phyloP scores from a whole-genome alignment of 2,113 vertebrate genomes.

The Cochlearius cochlearius region DNA sequence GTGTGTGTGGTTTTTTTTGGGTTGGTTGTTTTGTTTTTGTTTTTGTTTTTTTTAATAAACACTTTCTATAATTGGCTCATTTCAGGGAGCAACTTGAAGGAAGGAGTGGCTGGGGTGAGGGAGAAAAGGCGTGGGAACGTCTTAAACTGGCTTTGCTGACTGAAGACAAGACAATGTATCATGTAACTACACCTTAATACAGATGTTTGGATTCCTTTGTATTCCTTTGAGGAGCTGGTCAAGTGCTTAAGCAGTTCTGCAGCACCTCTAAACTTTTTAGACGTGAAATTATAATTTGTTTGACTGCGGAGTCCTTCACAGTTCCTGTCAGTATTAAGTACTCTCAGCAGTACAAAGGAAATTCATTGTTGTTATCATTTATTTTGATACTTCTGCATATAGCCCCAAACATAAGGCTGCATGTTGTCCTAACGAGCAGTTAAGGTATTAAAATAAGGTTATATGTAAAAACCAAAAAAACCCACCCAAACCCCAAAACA shows the following conservation, averaged over 20 bases:
- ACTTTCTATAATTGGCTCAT: background rate
- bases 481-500: too few relatives aligned
- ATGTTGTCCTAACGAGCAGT: background rate
- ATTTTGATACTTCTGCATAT: background rate
- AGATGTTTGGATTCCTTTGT: background rate
- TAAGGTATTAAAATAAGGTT: background rate
- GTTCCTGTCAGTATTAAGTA: background rate
- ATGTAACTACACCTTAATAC: background rate
- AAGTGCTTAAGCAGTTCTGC: background rate
- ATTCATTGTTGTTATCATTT: background rate
- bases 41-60: background rate
- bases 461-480: background rate
- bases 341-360: background rate
- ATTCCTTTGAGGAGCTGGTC: background rate
- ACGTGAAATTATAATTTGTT: background rate
- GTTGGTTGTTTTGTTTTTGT: too few relatives aligned
- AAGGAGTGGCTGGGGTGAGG: background rate
- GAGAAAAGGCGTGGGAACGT: background rate
- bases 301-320: background rate
- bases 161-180: background rate
- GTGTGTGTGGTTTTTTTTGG: too few relatives aligned
- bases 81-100: background rate
- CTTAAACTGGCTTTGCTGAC: background rate
- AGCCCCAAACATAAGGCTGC: background rate
- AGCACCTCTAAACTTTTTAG: background rate